Evolutionary conservation across 2,797 vertebrate species (phyloP).

Genomic region (Leucoraja ocellata): DNA sequence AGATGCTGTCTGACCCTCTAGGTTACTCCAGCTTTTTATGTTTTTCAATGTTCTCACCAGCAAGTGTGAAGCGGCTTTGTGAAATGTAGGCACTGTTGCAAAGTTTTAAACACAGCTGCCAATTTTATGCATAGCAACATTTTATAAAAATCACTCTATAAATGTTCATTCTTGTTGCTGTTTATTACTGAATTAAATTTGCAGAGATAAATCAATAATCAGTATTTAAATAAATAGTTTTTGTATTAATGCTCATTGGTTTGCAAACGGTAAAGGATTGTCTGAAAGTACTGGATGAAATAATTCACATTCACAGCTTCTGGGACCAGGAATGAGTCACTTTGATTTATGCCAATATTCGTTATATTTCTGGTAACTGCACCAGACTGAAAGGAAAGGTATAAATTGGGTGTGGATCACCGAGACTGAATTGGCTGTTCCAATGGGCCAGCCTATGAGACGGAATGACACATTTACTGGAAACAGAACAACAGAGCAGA

Average conservation of each 20-base stretch:
- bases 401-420: neutral
- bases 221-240: neutral
- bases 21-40: no score
- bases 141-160: neutral
- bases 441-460: neutral
- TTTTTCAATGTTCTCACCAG: no score
- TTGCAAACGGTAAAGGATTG: neutral
- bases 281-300: neutral
- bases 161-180: no score
- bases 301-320: neutral
- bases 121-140: no score
- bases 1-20: no score
- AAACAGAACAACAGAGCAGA: neutral
- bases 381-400: slow-evolving; percentile 6
- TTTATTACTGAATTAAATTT: slow-evolving; percentile 4
- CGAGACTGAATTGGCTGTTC: slow-evolving; percentile 12
- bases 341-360: neutral
- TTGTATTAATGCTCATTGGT: neutral
- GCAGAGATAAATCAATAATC: neutral
- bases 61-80: no score
- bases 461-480: neutral
- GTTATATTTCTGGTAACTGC: neutral
- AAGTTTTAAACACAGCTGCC: no score
- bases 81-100: no score
- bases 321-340: neutral